phyloP scores from a whole-genome alignment of 2,888 invertebrate genomes.

The Cremastinae sp. region DNA sequence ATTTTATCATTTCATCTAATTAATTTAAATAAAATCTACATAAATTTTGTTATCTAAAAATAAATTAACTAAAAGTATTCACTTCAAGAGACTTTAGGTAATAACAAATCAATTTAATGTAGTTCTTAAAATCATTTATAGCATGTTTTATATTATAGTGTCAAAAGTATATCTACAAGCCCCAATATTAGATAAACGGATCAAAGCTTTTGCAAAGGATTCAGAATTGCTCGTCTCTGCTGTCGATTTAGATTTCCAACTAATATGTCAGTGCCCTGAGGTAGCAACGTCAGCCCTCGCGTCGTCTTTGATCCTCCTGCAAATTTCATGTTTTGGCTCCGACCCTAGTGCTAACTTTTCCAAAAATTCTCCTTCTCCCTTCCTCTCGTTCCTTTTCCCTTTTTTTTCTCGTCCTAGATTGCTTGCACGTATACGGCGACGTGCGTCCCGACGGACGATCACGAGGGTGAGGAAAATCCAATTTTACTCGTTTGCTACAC shows the following conservation, averaged over 20 bases:
- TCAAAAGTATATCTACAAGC: conserved; percentile 16
- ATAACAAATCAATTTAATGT: no score
- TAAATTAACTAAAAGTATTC: no score
- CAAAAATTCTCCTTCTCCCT: conserved; percentile 66
- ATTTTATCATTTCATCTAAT: no score
- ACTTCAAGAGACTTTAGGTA: no score
- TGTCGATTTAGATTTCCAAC: conserved; percentile 74
- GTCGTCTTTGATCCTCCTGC: conserved; percentile 69
- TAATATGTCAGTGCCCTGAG: conserved; percentile 72
- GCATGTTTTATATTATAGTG: no score
- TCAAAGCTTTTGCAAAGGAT: conserved; percentile 68
- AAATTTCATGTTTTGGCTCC: conserved; percentile 55
- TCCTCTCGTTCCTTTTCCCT: conserved; percentile 27
- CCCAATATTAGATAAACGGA: conserved; percentile 65
- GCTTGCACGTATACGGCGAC: conserved; percentile 59
- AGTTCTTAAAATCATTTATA: no score
- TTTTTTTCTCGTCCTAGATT: conserved; percentile 14
- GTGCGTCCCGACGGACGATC: conserved; percentile 56
- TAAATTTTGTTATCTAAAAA: no score
- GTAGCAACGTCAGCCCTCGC: conserved; percentile 61
- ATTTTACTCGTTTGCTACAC: conserved; percentile 67
- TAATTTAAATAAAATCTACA: no score
- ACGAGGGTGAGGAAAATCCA: conserved; percentile 70
- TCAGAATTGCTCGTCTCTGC: conserved; percentile 67
- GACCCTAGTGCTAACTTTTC: conserved; percentile 63